Evolutionary conservation across 2,797 vertebrate species (phyloP).

Genomic region (Linurgus olivaceus): DNA sequence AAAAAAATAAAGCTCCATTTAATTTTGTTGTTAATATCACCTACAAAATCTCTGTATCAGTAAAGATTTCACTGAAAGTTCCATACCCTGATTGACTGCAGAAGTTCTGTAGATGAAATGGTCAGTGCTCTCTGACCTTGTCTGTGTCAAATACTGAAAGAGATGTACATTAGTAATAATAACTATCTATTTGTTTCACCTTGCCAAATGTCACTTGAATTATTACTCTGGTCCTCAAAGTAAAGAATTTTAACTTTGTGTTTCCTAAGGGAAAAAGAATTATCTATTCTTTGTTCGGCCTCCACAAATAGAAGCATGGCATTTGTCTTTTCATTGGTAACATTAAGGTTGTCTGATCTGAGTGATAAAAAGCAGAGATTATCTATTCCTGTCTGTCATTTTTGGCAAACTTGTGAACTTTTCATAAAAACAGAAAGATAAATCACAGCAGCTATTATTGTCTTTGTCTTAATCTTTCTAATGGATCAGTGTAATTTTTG

Average conservation of each 20-base stretch:
- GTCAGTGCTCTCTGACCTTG: neutral
- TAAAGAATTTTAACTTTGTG: neutral
- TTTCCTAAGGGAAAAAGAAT: neutral
- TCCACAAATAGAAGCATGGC: neutral
- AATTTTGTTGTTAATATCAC: neutral
- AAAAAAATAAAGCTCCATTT: neutral
- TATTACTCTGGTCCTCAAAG: neutral
- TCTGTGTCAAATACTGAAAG: neutral
- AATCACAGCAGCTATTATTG: slow-evolving; percentile 48
- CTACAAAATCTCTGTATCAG: neutral
- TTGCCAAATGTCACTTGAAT: slow-evolving; percentile 23
- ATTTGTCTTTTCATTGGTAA: slow-evolving; percentile 55
- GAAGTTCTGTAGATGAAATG: neutral
- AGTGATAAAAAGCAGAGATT: slow-evolving; percentile 56
- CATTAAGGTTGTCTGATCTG: slow-evolving; percentile 41
- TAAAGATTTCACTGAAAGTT: neutral
- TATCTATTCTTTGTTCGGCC: neutral
- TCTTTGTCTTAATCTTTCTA: slow-evolving; percentile 62
- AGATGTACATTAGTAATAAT: neutral
- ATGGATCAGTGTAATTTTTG: slow-evolving; percentile 48
- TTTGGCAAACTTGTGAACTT: slow-evolving; percentile 55
- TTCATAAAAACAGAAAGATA: slow-evolving; percentile 54
- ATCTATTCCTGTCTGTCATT: slow-evolving; percentile 51
- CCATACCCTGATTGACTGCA: neutral
- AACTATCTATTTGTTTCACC: neutral